Percentiles rank a stretch among this genome's conserved stretches.
Evolutionary conservation across 2,797 vertebrate species (phyloP).

Genomic region (Iguana delicatissima): DNA sequence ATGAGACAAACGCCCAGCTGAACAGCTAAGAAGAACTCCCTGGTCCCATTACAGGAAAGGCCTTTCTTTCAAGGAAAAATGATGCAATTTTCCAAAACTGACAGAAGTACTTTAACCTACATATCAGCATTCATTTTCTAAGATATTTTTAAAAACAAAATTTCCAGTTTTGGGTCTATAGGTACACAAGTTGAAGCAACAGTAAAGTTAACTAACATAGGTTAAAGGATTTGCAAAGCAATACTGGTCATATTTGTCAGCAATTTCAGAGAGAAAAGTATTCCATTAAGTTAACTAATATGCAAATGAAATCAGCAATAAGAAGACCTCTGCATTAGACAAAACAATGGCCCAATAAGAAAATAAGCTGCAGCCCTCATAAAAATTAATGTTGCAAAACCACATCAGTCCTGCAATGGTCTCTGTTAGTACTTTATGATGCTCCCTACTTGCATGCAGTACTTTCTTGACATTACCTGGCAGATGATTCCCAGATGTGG

Average conservation of each 20-base stretch:
- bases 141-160: not conserved
- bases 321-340: not conserved
- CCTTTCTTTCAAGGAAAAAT: not conserved
- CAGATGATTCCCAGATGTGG: slow-evolving; percentile 61
- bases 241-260: not conserved
- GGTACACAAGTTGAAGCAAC: not conserved
- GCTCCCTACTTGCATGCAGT: not conserved
- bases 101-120: not conserved
- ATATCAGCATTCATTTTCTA: not conserved
- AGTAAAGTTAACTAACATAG: not conserved
- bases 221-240: not conserved
- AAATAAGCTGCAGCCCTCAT: not conserved
- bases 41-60: not conserved
- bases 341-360: not conserved
- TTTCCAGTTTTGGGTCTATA: not conserved
- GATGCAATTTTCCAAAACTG: not conserved
- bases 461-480: slow-evolving; percentile 64
- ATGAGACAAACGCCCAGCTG: not conserved
- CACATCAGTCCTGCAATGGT: not conserved
- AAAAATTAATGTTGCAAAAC: slow-evolving; percentile 38
- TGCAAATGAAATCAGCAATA: slow-evolving; percentile 23
- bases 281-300: slow-evolving; percentile 12
- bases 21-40: not conserved
- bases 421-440: not conserved
- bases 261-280: not conserved